phyloP scores from a whole-genome alignment of 2,113 vertebrate genomes.

The Zosterops borbonicus region DNA sequence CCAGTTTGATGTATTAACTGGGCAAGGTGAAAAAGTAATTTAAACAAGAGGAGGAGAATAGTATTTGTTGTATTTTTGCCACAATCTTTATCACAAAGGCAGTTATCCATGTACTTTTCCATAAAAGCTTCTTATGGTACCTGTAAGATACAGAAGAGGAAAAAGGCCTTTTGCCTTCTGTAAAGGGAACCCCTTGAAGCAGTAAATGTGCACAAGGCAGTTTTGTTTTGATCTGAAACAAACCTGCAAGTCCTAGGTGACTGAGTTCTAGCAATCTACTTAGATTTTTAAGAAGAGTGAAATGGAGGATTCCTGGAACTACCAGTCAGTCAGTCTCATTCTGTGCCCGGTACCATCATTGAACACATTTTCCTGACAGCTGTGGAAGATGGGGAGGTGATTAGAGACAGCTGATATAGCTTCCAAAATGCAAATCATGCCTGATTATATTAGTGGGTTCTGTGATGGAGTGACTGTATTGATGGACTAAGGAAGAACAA shows the following conservation, averaged over 20 bases:
- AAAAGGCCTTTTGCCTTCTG: background rate
- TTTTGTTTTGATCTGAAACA: background rate
- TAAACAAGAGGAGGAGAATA: background rate
- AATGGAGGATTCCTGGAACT: background rate
- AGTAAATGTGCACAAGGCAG: background rate
- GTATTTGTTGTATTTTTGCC: background rate
- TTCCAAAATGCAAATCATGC: background rate
- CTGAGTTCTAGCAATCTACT: accelerated
- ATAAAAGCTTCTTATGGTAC: background rate
- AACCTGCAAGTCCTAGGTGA: background rate
- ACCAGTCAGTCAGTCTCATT: background rate
- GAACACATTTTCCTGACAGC: background rate
- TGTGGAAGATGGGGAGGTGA: background rate
- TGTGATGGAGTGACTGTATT: background rate
- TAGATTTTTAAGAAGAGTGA: background rate
- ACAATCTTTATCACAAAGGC: background rate
- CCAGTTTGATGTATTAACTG: background rate
- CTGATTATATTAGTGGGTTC: background rate
- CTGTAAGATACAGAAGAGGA: background rate
- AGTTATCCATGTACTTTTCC: background rate
- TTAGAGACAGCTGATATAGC: background rate
- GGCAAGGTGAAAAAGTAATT: background rate
- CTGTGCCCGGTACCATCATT: background rate
- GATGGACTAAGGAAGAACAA: background rate
- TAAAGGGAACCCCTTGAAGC: background rate